A percentile compares a stretch with the other conserved stretches of the same genome.
These are phyloP conservation scores for Florisuga fusca DNA, from an alignment of 2,797 vertebrate genomes.

Conservation along the genomic window DNA sequence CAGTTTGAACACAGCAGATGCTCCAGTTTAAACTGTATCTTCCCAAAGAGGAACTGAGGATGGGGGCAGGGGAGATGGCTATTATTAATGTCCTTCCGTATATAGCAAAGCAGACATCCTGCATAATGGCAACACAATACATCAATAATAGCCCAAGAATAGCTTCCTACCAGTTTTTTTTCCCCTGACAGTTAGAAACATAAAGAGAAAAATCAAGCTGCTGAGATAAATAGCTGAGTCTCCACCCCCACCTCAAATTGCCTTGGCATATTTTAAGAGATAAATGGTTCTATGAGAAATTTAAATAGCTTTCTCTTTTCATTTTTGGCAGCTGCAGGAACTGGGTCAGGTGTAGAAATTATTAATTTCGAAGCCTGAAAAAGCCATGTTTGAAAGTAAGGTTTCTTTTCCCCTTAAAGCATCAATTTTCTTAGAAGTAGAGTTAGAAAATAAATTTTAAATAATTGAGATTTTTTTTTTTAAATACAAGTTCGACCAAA, in stretches of 20 bases:
- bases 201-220: slow-evolving; percentile 73
- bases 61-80: slow-evolving; percentile 59
- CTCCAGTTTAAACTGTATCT: slow-evolving; percentile 47
- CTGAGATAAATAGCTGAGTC: slow-evolving; percentile 72
- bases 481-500: slow-evolving; percentile 4
- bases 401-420: slow-evolving; percentile 29
- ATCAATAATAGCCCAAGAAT: slow-evolving; percentile 67
- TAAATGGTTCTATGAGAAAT: slow-evolving; percentile 76
- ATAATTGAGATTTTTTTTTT: neutral
- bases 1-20: slow-evolving; percentile 46
- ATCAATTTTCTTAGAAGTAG: slow-evolving; percentile 73
- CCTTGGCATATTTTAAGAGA: slow-evolving; percentile 80
- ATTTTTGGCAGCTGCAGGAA: slow-evolving; percentile 78
- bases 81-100: slow-evolving; percentile 53
- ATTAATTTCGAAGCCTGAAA: slow-evolving; percentile 81
- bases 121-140: slow-evolving; percentile 60
- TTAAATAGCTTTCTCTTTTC: slow-evolving; percentile 79
- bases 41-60: slow-evolving; percentile 21
- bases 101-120: slow-evolving; percentile 60
- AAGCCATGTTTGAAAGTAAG: slow-evolving; percentile 70
- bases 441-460: slow-evolving; percentile 13
- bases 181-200: slow-evolving; percentile 68
- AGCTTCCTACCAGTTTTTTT: slow-evolving; percentile 58
- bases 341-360: slow-evolving; percentile 82
- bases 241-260: slow-evolving; percentile 75